Evolutionary conservation across 1,140 invertebrate species (phyloP), one percentile per base, ranked within the genome.

Genomic region (Trichonephila inaurata): DNA sequence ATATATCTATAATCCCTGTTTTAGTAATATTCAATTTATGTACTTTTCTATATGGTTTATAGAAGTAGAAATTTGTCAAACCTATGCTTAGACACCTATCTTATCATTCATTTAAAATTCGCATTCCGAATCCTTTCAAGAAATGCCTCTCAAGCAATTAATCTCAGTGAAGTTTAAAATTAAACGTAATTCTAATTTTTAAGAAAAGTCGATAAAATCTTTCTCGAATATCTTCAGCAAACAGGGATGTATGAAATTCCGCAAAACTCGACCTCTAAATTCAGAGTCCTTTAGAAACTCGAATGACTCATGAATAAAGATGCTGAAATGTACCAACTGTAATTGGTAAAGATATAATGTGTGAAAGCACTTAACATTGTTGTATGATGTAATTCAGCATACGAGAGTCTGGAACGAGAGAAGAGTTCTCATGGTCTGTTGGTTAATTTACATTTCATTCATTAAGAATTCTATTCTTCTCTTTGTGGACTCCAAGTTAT

Each of bases 241-340:
- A 77, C 72, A 40, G 72, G 16, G 14, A 28, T 12, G 12, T 72
- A 16, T 77, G 44, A 24, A 58, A 85, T 85, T 51, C 77, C 33
- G 21, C 77, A 21, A 40, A 10, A 44, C 12, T 82, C 44, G 44
- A 82, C 77, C 44, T 82, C 44, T 24, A 85, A 19, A 24, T 85
- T n/a, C n/a, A 85, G 40, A 60, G 19, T 14, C 82, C 33, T 44
- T 21, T 44, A 19, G 7, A 7, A 40, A 14, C 18, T 12, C 44
- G 77, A 51, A 21, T 82, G 33, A 44, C 82, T 85, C 58, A 85
- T 85, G 82, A 85, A 85, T 85, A 85, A 85, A 85, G 82, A 85
- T 85, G 82, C 58, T 60, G 21, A 58, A 85, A 51, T 60, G n/a
- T 60, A 82, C 77, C 33, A 82, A 44, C 44, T 82, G 44, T 82